Conservation (phyloP, 23 tunicate genomes). For the Styela clava region DNA sequence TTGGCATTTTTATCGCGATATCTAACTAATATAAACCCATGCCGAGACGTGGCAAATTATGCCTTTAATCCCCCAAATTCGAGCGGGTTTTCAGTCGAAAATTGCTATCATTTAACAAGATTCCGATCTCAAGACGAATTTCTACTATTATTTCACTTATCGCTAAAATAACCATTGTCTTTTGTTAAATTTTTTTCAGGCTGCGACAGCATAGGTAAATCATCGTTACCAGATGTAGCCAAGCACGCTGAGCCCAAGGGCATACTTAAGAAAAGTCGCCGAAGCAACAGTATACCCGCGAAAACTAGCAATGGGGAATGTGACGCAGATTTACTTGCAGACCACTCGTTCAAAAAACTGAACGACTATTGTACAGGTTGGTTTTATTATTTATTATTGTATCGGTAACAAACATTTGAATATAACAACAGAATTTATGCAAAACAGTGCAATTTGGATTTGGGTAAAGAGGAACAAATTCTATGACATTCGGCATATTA, state of each 20-base stretch:
- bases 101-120: background rate
- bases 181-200: background rate
- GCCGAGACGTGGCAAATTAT: background rate
- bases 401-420: too few relatives aligned
- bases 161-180: background rate
- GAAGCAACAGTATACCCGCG: slow-evolving; percentile 5
- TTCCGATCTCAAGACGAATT: background rate
- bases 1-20: background rate
- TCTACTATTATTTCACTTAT: background rate
- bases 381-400: background rate
- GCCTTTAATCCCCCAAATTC: background rate
- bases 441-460: too few relatives aligned
- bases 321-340: background rate
- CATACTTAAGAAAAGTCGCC: slow-evolving; percentile 32
- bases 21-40: background rate
- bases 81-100: background rate
- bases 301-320: background rate
- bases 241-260: slow-evolving; percentile 43
- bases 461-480: too few relatives aligned
- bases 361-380: background rate
- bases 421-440: too few relatives aligned
- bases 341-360: background rate
- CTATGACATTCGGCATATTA: too few relatives aligned
- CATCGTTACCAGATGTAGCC: slow-evolving; percentile 30
- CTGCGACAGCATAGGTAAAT: slow-evolving; percentile 8